Percentiles rank a stretch among this genome's conserved stretches.
Evolutionary conservation across 2,888 invertebrate species (phyloP).

Genomic region (Chalcis sispes): DNA sequence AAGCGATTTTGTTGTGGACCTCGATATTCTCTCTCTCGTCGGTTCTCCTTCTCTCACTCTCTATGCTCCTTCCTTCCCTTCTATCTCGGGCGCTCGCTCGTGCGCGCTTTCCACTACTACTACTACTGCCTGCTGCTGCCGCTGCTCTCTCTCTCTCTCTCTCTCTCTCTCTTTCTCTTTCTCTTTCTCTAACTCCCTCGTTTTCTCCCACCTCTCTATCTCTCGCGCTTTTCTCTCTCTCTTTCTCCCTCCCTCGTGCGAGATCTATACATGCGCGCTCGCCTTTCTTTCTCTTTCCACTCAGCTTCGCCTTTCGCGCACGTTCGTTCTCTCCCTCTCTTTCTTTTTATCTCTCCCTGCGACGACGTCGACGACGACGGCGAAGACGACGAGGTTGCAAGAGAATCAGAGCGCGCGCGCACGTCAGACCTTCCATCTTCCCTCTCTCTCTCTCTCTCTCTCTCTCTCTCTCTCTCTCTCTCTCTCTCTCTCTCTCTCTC

Average conservation of each 20-base stretch:
- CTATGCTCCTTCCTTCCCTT: conserved; percentile 68
- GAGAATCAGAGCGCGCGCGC: conserved; percentile 51
- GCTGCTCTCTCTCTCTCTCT: conserved; percentile 18
- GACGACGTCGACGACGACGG: neutral
- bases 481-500: conserved; percentile 4
- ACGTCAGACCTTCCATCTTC: conserved; percentile 26
- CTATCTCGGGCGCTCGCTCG: conserved; percentile 61
- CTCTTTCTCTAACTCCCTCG: neutral
- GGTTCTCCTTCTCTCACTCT: conserved; percentile 66
- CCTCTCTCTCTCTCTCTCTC: conserved; percentile 21
- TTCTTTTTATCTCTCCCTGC: conserved; percentile 3
- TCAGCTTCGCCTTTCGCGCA: conserved; percentile 15
- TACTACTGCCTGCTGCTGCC: conserved; percentile 11
- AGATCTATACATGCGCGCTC: neutral
- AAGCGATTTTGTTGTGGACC: conserved; percentile 77
- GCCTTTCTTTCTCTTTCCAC: neutral
- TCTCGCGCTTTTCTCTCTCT: conserved; percentile 11
- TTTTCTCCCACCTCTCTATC: conserved; percentile 5
- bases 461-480: conserved; percentile 1
- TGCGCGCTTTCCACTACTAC: conserved; percentile 64
- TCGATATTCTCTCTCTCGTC: conserved; percentile 71
- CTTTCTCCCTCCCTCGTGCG: conserved; percentile 9
- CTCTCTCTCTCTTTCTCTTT: conserved; percentile 12
- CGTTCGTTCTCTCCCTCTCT: conserved; percentile 2
- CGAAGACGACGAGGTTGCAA: neutral